These are phyloP conservation scores for Ephydatia muelleri DNA, from an alignment of 37 sponge, comb jelly and placozoan species.

Conservation along the genomic window DNA sequence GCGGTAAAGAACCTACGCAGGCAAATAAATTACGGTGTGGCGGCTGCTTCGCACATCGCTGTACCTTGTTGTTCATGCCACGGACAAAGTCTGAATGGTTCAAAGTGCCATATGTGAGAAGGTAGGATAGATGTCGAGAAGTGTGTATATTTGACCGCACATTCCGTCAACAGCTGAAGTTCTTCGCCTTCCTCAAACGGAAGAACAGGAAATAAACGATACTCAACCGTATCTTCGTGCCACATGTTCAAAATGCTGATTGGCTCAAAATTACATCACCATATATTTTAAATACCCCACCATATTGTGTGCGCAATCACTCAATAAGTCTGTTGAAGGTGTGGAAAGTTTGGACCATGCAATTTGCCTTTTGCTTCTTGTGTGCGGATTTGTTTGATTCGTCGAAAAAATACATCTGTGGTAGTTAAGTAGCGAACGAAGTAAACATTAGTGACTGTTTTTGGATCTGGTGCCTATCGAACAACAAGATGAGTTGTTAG, in stretches of 20 bases:
- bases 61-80: conserved; percentile 4
- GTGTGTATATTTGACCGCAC: conserved; percentile 36
- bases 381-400: not conserved
- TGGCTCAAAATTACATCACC: not conserved
- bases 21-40: not conserved
- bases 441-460: not conserved
- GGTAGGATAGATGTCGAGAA: not conserved
- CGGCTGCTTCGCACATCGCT: not conserved
- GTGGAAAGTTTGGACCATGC: not conserved
- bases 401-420: not conserved
- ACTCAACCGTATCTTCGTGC: conserved; percentile 61
- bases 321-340: not conserved
- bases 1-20: not conserved
- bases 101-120: conserved; percentile 64
- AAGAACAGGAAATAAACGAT: conserved; percentile 35
- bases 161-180: not conserved
- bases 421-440: not conserved
- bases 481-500: not conserved
- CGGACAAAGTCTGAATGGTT: conserved; percentile 20
- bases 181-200: not conserved
- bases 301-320: not conserved
- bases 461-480: not conserved
- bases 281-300: not conserved
- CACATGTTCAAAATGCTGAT: not conserved
- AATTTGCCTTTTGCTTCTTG: not conserved